A percentile compares a stretch with the other conserved stretches of the same genome.
Evolutionary conservation across 1,140 invertebrate genomes (phyloP).

Genomic region (Thalassaphorura encarpata): DNA sequence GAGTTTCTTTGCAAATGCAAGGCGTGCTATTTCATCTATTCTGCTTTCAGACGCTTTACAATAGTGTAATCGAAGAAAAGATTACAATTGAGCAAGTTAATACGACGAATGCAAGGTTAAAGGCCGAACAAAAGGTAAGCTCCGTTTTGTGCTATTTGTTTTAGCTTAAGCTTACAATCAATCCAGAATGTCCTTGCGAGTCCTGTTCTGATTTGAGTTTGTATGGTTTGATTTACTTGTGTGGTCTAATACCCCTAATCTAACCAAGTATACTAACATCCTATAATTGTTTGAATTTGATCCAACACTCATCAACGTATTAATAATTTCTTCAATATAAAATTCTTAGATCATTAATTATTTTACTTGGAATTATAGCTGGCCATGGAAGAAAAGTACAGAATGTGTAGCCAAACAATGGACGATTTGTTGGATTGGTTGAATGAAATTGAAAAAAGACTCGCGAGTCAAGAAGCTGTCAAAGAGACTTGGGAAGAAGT

Average conservation of each 20-base stretch:
- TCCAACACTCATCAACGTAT: neutral
- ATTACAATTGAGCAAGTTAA: slow-evolving; percentile 92
- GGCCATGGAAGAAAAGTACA: slow-evolving; percentile 89
- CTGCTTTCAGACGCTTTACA: slow-evolving; percentile 68
- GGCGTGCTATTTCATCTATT: neutral
- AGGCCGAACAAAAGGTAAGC: slow-evolving; percentile 94
- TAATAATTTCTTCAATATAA: neutral
- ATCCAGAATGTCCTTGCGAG: too few species aligned
- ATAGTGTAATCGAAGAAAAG: slow-evolving; percentile 76
- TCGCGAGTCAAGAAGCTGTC: slow-evolving; percentile 77
- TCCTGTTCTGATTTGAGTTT: too few species aligned
- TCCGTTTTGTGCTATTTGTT: too few species aligned
- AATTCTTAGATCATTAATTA: neutral
- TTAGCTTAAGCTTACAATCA: too few species aligned
- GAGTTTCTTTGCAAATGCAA: too few species aligned
- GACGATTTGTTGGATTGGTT: slow-evolving; percentile 81
- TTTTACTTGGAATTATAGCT: slow-evolving; percentile 48
- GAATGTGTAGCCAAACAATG: slow-evolving; percentile 71
- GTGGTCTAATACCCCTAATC: too few species aligned
- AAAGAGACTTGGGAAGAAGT: slow-evolving; percentile 80
- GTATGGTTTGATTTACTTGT: too few species aligned
- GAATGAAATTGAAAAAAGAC: slow-evolving; percentile 67
- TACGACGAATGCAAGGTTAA: slow-evolving; percentile 84
- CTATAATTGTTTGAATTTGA: neutral
- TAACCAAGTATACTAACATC: too few species aligned